These are phyloP conservation scores for Ranitomeya variabilis DNA, from an alignment of 2,113 vertebrate species.

Conservation along the genomic window DNA sequence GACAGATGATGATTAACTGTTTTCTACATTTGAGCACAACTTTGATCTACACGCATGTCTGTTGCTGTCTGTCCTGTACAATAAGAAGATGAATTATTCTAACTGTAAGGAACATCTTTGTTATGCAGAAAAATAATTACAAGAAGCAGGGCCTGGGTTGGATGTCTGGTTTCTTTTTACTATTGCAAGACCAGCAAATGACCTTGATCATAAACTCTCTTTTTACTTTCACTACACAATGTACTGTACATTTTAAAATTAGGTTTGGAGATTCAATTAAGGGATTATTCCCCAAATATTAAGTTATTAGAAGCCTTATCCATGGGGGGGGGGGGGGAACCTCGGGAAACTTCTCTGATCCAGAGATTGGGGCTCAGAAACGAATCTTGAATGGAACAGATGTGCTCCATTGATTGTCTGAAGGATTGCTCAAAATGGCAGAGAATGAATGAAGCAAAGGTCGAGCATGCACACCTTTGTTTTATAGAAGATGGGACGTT, in stretches of 20 bases:
- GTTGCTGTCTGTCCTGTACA: constrained; percentile 9
- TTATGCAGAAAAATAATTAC: constrained; percentile 32
- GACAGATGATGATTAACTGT: constrained; percentile 8
- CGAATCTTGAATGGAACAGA: too few species aligned
- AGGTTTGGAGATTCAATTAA: not conserved
- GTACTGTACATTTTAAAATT: not conserved
- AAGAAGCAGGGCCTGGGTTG: not conserved
- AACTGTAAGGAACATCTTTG: constrained; percentile 37
- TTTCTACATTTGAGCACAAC: constrained; percentile 44
- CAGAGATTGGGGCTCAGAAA: too few species aligned
- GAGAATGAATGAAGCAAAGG: too few species aligned
- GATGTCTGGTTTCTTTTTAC: constrained; percentile 11
- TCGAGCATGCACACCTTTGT: too few species aligned
- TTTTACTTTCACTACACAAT: not conserved
- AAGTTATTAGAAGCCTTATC: too few species aligned
- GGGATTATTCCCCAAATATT: too few species aligned
- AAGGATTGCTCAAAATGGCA: too few species aligned
- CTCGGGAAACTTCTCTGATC: too few species aligned
- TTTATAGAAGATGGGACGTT: too few species aligned
- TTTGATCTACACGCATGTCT: constrained; percentile 11
- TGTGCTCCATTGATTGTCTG: too few species aligned
- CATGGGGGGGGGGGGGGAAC: too few species aligned
- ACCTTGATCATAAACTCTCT: not conserved
- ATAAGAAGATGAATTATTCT: constrained; percentile 34
- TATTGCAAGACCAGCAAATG: not conserved